Percentiles rank a stretch among this genome's conserved stretches.
phyloP scores from a whole-genome alignment of 2,797 vertebrate species.

The Peromyscus melanophrys region DNA sequence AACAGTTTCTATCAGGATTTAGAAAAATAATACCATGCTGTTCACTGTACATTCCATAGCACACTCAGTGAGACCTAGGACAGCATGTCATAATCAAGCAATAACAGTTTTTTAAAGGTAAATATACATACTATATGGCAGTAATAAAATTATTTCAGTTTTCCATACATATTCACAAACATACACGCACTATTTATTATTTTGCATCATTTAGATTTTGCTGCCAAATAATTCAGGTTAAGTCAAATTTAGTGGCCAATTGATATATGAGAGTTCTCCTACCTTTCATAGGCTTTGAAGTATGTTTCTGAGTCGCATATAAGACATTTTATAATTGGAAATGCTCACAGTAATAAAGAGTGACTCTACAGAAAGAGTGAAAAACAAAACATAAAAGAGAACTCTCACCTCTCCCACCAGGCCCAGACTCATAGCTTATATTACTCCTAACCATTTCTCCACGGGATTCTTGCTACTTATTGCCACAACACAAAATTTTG shows the following conservation, averaged over 20 bases:
- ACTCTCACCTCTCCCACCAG: neutral
- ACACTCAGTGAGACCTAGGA: neutral
- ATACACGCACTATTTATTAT: neutral
- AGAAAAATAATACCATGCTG: neutral
- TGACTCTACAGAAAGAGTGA: neutral
- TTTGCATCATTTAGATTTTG: constrained; percentile 36
- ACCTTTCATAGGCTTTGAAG: neutral
- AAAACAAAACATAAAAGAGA: no score
- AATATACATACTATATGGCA: constrained; percentile 10
- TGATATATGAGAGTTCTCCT: neutral
- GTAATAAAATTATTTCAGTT: constrained; percentile 1
- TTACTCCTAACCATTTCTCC: constrained; percentile 1
- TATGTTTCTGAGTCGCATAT: constrained; percentile 39
- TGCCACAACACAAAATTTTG: neutral
- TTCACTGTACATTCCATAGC: neutral
- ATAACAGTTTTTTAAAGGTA: neutral
- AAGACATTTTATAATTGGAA: neutral
- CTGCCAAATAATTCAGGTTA: constrained; percentile 43
- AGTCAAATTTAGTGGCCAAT: constrained; percentile 41
- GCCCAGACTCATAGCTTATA: neutral
- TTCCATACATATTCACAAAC: neutral
- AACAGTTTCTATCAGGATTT: neutral
- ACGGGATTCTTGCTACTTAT: neutral
- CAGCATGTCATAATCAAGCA: neutral
- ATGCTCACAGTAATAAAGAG: neutral